Evolutionary conservation across 2,888 invertebrate species (phyloP).

Genomic region (Oligia fasciuncula): DNA sequence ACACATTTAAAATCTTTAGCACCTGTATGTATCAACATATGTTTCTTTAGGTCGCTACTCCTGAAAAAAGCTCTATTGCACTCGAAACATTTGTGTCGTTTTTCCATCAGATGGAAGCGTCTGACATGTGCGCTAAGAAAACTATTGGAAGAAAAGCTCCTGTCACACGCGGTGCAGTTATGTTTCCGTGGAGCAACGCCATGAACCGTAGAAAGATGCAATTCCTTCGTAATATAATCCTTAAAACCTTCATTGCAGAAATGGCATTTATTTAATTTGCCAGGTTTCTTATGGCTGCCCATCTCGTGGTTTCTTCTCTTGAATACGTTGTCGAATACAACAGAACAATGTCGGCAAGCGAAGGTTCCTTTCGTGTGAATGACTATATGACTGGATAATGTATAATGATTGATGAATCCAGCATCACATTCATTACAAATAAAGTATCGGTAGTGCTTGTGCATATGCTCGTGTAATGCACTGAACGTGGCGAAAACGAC

Average conservation of each 20-base stretch:
- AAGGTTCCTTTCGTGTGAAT: conserved; percentile 73
- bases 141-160: conserved; percentile 32
- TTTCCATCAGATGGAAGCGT: conserved; percentile 67
- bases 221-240: conserved; percentile 63
- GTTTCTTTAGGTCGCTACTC: conserved; percentile 74
- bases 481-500: conserved; percentile 63
- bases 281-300: conserved; percentile 69
- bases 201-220: conserved; percentile 65
- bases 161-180: conserved; percentile 52
- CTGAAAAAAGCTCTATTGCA: conserved; percentile 65
- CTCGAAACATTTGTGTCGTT: conserved; percentile 65
- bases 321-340: conserved; percentile 80
- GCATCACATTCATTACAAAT: conserved; percentile 75
- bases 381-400: conserved; percentile 68
- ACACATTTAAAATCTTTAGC: conserved; percentile 80
- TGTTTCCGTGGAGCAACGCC: not conserved
- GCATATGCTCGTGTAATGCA: conserved; percentile 73
- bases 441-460: conserved; percentile 77
- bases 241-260: conserved; percentile 72
- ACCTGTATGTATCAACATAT: conserved; percentile 82
- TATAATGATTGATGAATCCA: conserved; percentile 72
- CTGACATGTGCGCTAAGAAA: conserved; percentile 42
- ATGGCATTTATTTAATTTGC: conserved; percentile 65
- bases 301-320: conserved; percentile 81
- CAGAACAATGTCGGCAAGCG: conserved; percentile 76